Conservation (phyloP, 2,113 vertebrate species). For the Pygoscelis adeliae region DNA sequence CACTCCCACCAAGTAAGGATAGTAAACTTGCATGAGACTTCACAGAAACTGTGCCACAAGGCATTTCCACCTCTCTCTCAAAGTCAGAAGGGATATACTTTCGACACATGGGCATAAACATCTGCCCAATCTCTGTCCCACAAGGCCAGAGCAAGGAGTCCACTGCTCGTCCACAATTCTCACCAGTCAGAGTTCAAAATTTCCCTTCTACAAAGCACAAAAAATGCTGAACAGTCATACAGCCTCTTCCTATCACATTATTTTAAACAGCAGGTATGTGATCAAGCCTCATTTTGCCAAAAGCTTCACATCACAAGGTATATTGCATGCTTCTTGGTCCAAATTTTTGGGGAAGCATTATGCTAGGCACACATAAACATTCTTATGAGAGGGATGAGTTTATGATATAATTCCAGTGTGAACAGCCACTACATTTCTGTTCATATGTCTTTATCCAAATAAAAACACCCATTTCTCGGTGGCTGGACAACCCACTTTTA, state of each 20-base stretch:
- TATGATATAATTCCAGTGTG: not conserved
- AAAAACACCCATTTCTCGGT: not conserved
- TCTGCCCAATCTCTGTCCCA: not conserved
- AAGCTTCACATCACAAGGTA: not conserved
- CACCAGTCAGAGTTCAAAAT: not conserved
- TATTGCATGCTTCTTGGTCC: not conserved
- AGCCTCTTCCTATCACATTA: not conserved
- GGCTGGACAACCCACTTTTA: not conserved
- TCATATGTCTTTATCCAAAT: not conserved
- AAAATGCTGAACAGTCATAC: not conserved
- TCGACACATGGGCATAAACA: not conserved
- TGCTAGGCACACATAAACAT: not conserved
- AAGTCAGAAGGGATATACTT: not conserved
- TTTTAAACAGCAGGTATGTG: not conserved
- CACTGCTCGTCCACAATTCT: not conserved
- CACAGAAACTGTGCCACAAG: not conserved
- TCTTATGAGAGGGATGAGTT: not conserved
- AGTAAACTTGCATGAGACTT: not conserved
- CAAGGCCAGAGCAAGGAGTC: not conserved
- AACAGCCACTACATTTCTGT: not conserved
- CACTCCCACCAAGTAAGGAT: not conserved
- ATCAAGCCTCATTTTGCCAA: not conserved
- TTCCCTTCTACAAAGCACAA: not conserved
- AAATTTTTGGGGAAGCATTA: not conserved
- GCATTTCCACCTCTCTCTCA: not conserved